Evolutionary conservation across 2,888 invertebrate species (phyloP).

Genomic region (Sphaerophoria rueppellii): DNA sequence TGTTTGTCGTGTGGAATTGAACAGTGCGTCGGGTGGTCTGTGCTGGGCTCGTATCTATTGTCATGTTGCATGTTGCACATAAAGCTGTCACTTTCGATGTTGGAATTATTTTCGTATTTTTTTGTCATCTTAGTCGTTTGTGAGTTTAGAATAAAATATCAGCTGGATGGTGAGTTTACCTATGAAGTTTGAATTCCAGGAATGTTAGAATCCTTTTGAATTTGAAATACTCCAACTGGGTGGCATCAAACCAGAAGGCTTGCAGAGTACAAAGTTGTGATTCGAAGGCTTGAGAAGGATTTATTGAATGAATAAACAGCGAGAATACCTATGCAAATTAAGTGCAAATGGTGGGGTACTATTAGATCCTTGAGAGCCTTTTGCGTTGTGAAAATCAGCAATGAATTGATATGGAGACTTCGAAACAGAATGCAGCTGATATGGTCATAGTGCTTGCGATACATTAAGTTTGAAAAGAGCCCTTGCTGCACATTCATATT

Average conservation of each 20-base stretch:
- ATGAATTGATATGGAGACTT: too few relatives aligned
- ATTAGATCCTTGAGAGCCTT: too few relatives aligned
- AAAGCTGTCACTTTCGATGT: conserved; percentile 72
- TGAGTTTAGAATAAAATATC: conserved; percentile 64
- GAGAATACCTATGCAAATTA: too few relatives aligned
- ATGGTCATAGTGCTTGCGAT: too few relatives aligned
- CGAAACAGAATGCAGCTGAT: too few relatives aligned
- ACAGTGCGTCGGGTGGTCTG: conserved; percentile 63
- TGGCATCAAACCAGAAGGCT: conserved; percentile 18
- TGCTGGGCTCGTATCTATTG: conserved; percentile 4
- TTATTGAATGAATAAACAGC: not conserved
- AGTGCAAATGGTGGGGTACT: too few relatives aligned
- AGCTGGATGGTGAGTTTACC: not conserved
- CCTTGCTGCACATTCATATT: too few relatives aligned
- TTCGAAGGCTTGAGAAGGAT: not conserved
- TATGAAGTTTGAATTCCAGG: not conserved
- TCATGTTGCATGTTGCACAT: conserved; percentile 35
- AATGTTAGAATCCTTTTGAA: conserved; percentile 22
- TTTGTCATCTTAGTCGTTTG: conserved; percentile 1
- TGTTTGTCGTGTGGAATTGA: conserved; percentile 8
- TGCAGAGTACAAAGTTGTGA: too few relatives aligned
- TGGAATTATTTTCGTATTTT: conserved; percentile 37
- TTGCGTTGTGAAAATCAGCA: too few relatives aligned
- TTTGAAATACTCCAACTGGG: conserved; percentile 35
- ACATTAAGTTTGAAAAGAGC: too few relatives aligned